phyloP scores from a whole-genome alignment of 35 echinoderm and acorn worm species.

The Apostichopus californicus region DNA sequence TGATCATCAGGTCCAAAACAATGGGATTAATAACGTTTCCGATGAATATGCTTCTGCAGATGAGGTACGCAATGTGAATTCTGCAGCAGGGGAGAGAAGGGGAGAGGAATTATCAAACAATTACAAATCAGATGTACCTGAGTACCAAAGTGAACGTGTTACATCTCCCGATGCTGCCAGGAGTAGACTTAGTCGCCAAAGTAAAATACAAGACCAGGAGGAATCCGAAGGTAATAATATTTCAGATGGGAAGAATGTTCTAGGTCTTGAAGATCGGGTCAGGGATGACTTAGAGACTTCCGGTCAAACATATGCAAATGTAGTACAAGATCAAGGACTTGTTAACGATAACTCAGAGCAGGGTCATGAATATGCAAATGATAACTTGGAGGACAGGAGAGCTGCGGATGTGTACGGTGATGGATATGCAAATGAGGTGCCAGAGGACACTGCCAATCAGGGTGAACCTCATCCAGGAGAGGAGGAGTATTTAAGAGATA shows the following conservation, averaged over 20 bases:
- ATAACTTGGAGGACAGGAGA: background rate
- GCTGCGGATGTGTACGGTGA: background rate
- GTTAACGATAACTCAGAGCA: no score
- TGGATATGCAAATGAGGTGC: background rate
- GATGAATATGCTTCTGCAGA: slow-evolving; percentile 34
- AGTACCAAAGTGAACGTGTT: background rate
- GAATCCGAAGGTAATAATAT: background rate
- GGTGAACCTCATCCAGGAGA: background rate
- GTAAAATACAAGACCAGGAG: slow-evolving; percentile 5
- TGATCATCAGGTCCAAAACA: background rate
- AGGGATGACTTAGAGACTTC: background rate
- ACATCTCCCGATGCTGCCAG: background rate
- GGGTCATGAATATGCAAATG: background rate
- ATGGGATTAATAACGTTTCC: slow-evolving; percentile 17
- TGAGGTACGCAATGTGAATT: background rate
- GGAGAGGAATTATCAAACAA: background rate
- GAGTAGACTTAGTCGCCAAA: slow-evolving; percentile 24
- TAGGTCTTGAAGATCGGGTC: background rate
- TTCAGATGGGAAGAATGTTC: slow-evolving; percentile 32
- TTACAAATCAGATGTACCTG: background rate
- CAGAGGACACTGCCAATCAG: background rate
- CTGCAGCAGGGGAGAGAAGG: background rate
- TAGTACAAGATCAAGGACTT: background rate
- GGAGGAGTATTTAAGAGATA: slow-evolving; percentile 8
- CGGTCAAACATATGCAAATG: background rate